These are phyloP conservation scores for Rutilus rutilus DNA, from an alignment of 2,113 vertebrate species.

Conservation along the genomic window DNA sequence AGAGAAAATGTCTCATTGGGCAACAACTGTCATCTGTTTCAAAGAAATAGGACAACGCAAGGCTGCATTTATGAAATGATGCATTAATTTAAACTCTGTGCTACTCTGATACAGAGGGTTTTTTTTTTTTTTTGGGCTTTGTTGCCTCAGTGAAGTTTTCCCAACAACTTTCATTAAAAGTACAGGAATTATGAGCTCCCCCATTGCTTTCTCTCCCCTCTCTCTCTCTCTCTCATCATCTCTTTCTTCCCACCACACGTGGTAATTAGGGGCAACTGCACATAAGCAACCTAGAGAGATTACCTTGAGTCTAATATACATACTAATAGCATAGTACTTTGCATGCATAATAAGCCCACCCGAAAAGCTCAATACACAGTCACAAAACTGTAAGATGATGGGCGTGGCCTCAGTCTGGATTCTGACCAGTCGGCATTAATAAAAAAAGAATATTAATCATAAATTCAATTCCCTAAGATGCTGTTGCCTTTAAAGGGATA, in stretches of 20 bases:
- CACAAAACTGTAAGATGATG: neutral
- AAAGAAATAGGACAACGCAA: constrained; percentile 6
- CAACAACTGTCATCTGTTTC: constrained; percentile 34
- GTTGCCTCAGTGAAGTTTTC: constrained; percentile 12
- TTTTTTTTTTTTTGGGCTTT: neutral
- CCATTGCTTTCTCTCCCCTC: neutral
- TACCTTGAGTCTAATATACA: constrained; percentile 38
- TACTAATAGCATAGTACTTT: constrained; percentile 33
- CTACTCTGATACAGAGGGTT: neutral
- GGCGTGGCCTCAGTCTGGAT: neutral
- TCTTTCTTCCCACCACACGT: constrained; percentile 1
- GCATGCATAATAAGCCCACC: constrained; percentile 20
- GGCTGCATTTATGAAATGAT: constrained; percentile 18
- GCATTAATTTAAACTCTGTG: constrained; percentile 12
- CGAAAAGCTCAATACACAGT: neutral
- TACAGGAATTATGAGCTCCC: constrained; percentile 12
- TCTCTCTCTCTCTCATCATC: neutral
- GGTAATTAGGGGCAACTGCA: constrained; percentile 27
- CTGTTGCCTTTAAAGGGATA: neutral
- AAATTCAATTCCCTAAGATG: neutral
- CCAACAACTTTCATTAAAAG: constrained; percentile 15
- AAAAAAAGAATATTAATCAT: too few relatives aligned
- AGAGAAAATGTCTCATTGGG: constrained; percentile 33
- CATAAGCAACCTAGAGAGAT: constrained; percentile 41
- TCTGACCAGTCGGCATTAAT: neutral